These are phyloP conservation scores for Ptilodon capucinus DNA, from an alignment of 2,888 invertebrate genomes.

Conservation along the genomic window DNA sequence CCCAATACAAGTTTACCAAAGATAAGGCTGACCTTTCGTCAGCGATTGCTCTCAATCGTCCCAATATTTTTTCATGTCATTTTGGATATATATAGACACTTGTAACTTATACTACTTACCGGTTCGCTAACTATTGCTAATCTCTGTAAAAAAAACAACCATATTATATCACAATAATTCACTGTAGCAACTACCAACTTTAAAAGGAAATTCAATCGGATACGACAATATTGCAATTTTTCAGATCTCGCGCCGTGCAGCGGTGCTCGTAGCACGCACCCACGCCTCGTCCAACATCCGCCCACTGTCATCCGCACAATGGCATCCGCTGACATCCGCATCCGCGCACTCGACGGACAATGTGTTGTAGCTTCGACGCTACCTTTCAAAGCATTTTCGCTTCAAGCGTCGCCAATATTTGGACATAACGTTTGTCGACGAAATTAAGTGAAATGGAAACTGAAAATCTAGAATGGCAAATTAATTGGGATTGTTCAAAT, in stretches of 20 bases:
- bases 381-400: background rate
- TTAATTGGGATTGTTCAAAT: no score
- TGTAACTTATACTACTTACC: no score
- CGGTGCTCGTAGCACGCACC: conserved; percentile 72
- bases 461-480: no score
- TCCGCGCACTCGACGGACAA: background rate
- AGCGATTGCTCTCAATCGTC: no score
- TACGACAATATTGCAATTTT: conserved; percentile 17
- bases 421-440: background rate
- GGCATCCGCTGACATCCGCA: conserved; percentile 31
- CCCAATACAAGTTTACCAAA: no score
- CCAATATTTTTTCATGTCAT: no score
- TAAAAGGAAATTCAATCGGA: background rate
- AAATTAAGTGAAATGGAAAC: background rate
- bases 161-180: no score
- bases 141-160: no score
- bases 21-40: no score
- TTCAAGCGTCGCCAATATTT: background rate
- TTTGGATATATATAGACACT: no score
- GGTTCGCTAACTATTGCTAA: no score
- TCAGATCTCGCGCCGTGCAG: conserved; percentile 70
- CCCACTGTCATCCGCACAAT: conserved; percentile 48
- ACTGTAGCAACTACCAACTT: background rate
- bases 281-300: conserved; percentile 48
- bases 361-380: background rate